phyloP scores from a whole-genome alignment of 2,113 vertebrate species.

The Tupaia tana region DNA sequence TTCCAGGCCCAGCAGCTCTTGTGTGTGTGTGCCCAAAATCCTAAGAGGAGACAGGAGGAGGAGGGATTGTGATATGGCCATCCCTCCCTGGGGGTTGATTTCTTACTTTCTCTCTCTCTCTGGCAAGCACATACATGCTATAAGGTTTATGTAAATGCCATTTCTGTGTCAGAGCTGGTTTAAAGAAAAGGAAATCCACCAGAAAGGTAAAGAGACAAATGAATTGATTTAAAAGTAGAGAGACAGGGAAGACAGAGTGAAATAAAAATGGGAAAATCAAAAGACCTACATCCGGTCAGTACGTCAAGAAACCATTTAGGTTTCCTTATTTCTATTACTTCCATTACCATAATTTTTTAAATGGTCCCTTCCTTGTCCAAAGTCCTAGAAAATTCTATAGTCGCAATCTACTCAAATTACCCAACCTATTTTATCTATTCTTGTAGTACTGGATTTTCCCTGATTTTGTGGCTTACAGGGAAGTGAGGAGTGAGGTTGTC shows the following conservation, averaged over 20 bases:
- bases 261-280: background rate
- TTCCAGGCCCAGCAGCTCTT: no score
- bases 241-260: background rate
- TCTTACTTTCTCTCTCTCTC: no score
- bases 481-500: background rate
- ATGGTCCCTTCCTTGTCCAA: background rate
- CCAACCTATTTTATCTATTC: background rate
- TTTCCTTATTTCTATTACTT: background rate
- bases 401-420: background rate
- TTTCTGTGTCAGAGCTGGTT: background rate
- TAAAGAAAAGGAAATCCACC: background rate
- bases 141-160: background rate
- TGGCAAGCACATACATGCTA: no score
- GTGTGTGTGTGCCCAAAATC: no score
- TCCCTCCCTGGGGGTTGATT: no score
- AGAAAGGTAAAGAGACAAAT: background rate
- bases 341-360: conserved; percentile 28
- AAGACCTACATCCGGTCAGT: background rate
- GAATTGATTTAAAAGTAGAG: background rate
- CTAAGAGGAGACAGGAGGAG: no score
- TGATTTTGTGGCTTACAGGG: background rate
- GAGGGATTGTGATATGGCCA: no score
- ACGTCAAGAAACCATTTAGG: background rate
- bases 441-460: background rate
- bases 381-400: background rate